These are phyloP conservation scores for Cephus pygmeus DNA, from an alignment of 2,888 invertebrate species.

Conservation along the genomic window DNA sequence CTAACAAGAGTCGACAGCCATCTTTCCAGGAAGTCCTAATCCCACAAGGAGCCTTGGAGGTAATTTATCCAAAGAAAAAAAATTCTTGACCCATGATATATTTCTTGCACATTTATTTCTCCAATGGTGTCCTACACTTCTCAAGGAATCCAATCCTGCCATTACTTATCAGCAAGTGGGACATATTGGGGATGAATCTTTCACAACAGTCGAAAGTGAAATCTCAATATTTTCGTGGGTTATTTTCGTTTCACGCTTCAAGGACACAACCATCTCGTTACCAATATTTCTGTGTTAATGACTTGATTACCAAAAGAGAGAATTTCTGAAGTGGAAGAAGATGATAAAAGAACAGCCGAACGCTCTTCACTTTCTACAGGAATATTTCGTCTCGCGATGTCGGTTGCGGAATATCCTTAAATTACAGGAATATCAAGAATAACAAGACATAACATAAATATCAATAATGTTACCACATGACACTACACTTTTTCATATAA, in stretches of 20 bases:
- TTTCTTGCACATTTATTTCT: background rate
- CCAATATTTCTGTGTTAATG: conserved; percentile 10
- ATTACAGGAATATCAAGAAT: background rate
- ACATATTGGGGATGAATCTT: conserved; percentile 29
- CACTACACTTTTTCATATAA: background rate
- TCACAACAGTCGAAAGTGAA: conserved; percentile 36
- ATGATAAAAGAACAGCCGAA: background rate
- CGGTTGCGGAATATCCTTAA: background rate
- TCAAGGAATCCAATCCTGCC: background rate
- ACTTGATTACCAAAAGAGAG: conserved; percentile 12
- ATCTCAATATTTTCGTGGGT: conserved; percentile 13
- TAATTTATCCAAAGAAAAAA: background rate
- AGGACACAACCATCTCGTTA: background rate
- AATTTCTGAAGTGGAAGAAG: background rate
- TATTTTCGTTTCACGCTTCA: background rate
- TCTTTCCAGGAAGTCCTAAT: background rate
- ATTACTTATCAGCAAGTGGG: conserved; percentile 22
- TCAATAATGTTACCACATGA: background rate
- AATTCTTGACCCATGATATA: background rate
- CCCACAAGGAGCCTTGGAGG: background rate
- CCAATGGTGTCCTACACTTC: background rate
- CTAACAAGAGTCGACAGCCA: background rate
- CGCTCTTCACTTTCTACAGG: background rate
- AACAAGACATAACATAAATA: background rate
- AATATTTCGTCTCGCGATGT: background rate